phyloP scores from a whole-genome alignment of 1,140 invertebrate genomes.

The Neodiprion lecontei region DNA sequence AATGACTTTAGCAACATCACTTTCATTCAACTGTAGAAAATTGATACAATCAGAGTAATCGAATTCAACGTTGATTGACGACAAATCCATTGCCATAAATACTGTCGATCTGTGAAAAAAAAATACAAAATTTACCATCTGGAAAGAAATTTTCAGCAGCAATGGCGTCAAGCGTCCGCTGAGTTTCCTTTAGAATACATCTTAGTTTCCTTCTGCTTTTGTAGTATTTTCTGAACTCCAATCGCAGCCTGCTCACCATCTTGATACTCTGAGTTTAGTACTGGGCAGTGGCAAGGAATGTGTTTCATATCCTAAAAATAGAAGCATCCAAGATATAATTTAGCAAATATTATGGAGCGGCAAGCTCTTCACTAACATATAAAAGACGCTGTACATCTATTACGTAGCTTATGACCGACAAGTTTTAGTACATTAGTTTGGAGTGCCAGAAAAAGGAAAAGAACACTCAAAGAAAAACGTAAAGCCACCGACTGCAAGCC shows the following conservation, averaged over 20 bases:
- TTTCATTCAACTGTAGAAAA: not conserved
- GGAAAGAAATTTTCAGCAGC: slow-evolving; percentile 67
- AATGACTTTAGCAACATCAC: not conserved
- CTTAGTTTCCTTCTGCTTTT: slow-evolving; percentile 61
- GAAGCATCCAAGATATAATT: not conserved
- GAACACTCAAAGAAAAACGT: too few species aligned
- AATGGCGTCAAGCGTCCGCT: slow-evolving; percentile 70
- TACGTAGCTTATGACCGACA: too few species aligned
- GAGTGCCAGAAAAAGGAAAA: too few species aligned
- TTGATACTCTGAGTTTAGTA: slow-evolving; percentile 27
- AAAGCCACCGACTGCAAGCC: too few species aligned
- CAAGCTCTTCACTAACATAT: too few species aligned
- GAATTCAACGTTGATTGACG: not conserved
- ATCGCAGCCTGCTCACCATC: slow-evolving; percentile 60
- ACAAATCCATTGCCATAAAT: not conserved
- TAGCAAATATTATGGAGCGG: too few species aligned
- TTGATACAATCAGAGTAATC: not conserved
- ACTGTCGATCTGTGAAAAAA: slow-evolving; percentile 15
- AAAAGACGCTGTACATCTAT: too few species aligned
- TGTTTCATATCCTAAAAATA: slow-evolving; percentile 13
- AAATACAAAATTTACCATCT: slow-evolving; percentile 63
- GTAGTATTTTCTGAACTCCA: slow-evolving; percentile 64
- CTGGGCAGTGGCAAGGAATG: slow-evolving; percentile 25
- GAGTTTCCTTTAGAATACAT: slow-evolving; percentile 72
- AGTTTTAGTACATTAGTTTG: too few species aligned